Evolutionary conservation across 2,888 invertebrate genomes (phyloP).

Genomic region (Cenopis cana): DNA sequence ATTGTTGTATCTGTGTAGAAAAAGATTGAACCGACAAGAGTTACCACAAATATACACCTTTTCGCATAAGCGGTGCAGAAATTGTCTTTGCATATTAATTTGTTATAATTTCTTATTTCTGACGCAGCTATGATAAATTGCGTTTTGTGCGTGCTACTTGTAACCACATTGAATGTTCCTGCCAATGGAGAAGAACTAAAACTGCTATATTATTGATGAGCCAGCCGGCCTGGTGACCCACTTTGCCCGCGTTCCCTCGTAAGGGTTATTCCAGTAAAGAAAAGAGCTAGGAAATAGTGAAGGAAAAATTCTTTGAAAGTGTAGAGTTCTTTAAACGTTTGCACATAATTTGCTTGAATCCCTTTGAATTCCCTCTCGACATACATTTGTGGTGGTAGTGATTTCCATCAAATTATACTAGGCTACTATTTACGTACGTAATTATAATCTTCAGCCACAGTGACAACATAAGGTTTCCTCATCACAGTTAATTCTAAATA

Average conservation of each 20-base stretch:
- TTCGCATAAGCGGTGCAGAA: not conserved
- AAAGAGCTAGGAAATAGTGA: constrained; percentile 51
- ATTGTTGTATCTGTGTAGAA: constrained; percentile 28
- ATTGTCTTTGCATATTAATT: constrained; percentile 30
- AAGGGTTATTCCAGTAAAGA: constrained; percentile 49
- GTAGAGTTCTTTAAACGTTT: not conserved
- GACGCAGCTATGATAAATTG: constrained; percentile 14
- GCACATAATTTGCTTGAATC: not conserved
- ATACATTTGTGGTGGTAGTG: not conserved
- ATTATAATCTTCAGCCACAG: not conserved
- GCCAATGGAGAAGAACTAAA: constrained; percentile 25
- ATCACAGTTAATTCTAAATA: not conserved
- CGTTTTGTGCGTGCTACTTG: constrained; percentile 5
- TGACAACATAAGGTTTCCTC: constrained; percentile 1
- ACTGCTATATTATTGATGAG: constrained; percentile 61
- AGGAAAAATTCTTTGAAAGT: constrained; percentile 17
- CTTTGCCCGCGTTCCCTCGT: constrained; percentile 50
- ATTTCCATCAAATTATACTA: not conserved
- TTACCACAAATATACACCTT: constrained; percentile 3
- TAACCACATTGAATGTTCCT: constrained; percentile 22
- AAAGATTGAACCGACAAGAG: constrained; percentile 13
- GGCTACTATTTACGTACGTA: too few species aligned
- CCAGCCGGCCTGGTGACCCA: constrained; percentile 61
- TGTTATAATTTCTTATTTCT: constrained; percentile 25
- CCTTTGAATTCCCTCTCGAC: not conserved